phyloP scores from a whole-genome alignment of 2,113 vertebrate species.

The Zootoca vivipara region DNA sequence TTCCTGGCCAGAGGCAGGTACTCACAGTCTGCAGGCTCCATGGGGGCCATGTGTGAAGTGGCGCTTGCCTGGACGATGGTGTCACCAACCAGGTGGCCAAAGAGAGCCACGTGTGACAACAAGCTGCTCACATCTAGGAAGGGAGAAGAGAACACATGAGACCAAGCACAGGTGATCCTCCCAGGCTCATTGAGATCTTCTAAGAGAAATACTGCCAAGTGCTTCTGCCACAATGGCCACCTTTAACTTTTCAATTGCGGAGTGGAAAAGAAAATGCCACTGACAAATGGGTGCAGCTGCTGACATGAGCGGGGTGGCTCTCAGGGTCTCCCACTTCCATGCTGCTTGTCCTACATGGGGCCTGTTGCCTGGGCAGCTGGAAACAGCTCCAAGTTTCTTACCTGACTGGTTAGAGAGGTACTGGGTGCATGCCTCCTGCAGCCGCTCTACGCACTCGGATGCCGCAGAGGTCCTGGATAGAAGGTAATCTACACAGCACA shows the following conservation, averaged over 20 bases:
- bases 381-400: constrained; percentile 57
- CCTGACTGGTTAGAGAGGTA: constrained; percentile 79
- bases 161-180: not conserved
- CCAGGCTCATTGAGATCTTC: not conserved
- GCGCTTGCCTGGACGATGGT: constrained; percentile 88
- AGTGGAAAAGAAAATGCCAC: not conserved
- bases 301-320: not conserved
- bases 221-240: not conserved
- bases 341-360: accelerated
- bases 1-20: not conserved
- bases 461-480: constrained; percentile 84
- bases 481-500: constrained; percentile 86
- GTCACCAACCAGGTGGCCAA: constrained; percentile 89
- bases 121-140: constrained; percentile 79
- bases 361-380: accelerated
- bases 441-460: constrained; percentile 78
- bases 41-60: constrained; percentile 87
- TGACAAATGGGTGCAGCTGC: not conserved
- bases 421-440: constrained; percentile 74
- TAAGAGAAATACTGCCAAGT: not conserved
- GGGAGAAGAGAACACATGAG: accelerated
- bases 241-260: not conserved
- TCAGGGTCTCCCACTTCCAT: accelerated
- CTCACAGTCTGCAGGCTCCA: constrained; percentile 91
- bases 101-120: constrained; percentile 84